Base-by-base conservation (phyloP, 2,888 invertebrate species). In the Andrena bicolor region DNA sequence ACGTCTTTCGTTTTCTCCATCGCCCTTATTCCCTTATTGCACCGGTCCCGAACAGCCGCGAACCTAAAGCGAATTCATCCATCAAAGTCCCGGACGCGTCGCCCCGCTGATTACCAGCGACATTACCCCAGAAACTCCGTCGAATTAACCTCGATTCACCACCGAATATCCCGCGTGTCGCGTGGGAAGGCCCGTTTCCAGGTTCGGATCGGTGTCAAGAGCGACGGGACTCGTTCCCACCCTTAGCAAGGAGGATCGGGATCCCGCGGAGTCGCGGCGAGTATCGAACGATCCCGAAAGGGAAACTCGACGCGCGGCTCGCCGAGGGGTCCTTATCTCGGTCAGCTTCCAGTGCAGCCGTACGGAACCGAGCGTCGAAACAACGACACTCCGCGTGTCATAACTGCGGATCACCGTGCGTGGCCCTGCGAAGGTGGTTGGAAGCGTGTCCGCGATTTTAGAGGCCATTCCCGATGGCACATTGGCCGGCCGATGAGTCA, bases 401-500 rank as follows among this genome's bases (percentile, higher is more conserved):
- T 65, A 41, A 26, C 20, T 51, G 10, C 26, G 56, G 13, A 26
- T 56, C 23, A 10, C 10, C 56, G 56, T 26, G 56, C 23, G 10
- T 13, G 23, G 23, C 23, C 56, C 56, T 13, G 23, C n/a, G n/a
- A 35, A 20, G 16, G 35, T 58, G 41, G 32, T 63, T 63, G 53
- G 35, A 64, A 65, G 23, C 41, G 26, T 0, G 2, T 2, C 13
- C 48, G 58, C 20, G 56, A 69, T 73, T 84, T 84, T 80, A 74
- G 76, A 80, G 76, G 86, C 76, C 85, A 81, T 70, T 75, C 71
- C 41, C 64, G 81, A 70, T 78, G 76, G 80, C 65, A 76, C 68
- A 65, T 84, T 72, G 80, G 73, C 63, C 71, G 61, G 16, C 30
- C 61, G 86, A 82, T 90, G 90, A 90, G 64, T 90, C 90, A 89